Evolutionary conservation across 2,113 vertebrate genomes (phyloP), one percentile per base, ranked within the genome.

Genomic region (Lagopus leucura): DNA sequence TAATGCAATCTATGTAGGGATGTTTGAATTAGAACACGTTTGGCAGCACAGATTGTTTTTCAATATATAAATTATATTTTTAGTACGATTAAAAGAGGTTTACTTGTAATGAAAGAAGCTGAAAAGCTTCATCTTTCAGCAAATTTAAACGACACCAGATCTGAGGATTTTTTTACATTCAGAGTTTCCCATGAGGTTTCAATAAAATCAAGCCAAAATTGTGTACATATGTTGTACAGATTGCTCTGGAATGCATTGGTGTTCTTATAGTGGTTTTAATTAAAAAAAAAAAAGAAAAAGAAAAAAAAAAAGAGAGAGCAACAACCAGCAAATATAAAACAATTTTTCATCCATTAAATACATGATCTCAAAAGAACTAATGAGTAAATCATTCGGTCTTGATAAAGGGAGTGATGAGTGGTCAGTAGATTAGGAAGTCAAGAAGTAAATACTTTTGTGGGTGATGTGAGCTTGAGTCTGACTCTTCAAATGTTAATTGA

Each of bases 181-280:
- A 58, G 89, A 13, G 42, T 85, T 93, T 91, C 72, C 75, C 71
- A 43, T 92, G 67, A 82, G 50, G 60, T 91, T 95, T 82, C 82
- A 85, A 89, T 95, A 85, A 94, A 87, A 66, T 67, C 67, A 64
- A 63, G 13, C 40, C 1, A 58, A 70, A 92, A 91, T 84, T 40
- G 2, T 69, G 34, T 93, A 24, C 58, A 30, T 43, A 9, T 80
- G 75, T 30, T 74, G 36, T 71, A 32, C 91, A 94, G 74, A 91
- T 92, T 89, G 45, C 86, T 71, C 9, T 89, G 82, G 55, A 89
- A 67, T 89, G 63, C 65, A 55, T 61, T 91, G 43, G 67, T 92
- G 14, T 79, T 94, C 45, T 93, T 94, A 5, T 64, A 77, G 9
- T 43, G 27, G 9, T 69, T 89, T 92, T 87, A 65, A 89, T 90